Percentiles rank a stretch among this genome's conserved stretches.
Conservation (phyloP, 1,140 invertebrate species). For the Orius insidiosus region DNA sequence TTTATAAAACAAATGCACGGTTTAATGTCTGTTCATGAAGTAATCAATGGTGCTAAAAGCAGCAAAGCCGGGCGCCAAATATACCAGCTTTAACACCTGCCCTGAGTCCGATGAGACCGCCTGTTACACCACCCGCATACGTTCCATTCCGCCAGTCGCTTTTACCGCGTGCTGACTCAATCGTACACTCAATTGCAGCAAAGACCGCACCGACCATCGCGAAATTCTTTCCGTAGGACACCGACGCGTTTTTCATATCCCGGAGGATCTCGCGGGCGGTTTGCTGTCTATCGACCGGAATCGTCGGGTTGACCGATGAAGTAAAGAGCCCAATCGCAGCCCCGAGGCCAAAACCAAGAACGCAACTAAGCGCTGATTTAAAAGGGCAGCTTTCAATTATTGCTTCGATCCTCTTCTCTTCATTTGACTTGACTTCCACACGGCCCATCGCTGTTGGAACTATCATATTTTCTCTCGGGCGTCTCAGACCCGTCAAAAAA, state of each 20-base stretch:
- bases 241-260: slow-evolving; percentile 82
- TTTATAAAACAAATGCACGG: too few species aligned
- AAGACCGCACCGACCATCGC: slow-evolving; percentile 86
- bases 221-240: slow-evolving; percentile 95
- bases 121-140: slow-evolving; percentile 81
- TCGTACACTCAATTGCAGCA: slow-evolving; percentile 77
- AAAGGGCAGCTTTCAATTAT: slow-evolving; percentile 84
- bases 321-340: slow-evolving; percentile 88
- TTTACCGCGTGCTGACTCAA: slow-evolving; percentile 81
- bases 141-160: slow-evolving; percentile 93
- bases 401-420: slow-evolving; percentile 73
- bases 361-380: slow-evolving; percentile 77
- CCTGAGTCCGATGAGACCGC: slow-evolving; percentile 85
- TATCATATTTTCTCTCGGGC: slow-evolving; percentile 52
- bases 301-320: slow-evolving; percentile 66
- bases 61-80: slow-evolving; percentile 87
- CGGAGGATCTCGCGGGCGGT: slow-evolving; percentile 63
- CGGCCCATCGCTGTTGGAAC: slow-evolving; percentile 60
- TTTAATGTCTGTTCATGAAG: slow-evolving; percentile 42
- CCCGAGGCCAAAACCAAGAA: slow-evolving; percentile 83
- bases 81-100: slow-evolving; percentile 85
- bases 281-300: slow-evolving; percentile 48
- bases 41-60: slow-evolving; percentile 94
- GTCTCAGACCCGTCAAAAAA: too few species aligned
- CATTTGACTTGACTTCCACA: slow-evolving; percentile 60